Conservation (phyloP, 2,113 vertebrate species). For the Blennius ocellaris region DNA sequence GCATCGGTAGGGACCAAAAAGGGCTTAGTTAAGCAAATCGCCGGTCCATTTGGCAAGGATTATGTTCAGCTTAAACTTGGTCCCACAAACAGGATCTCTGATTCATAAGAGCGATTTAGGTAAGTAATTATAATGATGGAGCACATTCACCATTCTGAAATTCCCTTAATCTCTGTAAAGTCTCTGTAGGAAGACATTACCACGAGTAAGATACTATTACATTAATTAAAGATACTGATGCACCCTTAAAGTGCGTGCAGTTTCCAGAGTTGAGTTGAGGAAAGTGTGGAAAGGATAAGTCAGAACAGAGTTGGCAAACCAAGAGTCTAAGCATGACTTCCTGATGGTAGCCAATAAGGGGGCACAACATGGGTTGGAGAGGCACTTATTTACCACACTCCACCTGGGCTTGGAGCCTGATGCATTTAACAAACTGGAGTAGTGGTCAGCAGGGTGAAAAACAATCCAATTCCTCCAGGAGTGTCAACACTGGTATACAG, state of each 20-base stretch:
- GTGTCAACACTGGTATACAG: slow-evolving; percentile 49
- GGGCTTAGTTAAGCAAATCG: slow-evolving; percentile 78
- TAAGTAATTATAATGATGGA: slow-evolving; percentile 72
- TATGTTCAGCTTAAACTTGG: slow-evolving; percentile 67
- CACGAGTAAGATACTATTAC: slow-evolving; percentile 67
- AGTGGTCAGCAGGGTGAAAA: slow-evolving; percentile 68
- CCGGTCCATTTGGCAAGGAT: slow-evolving; percentile 79
- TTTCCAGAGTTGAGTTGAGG: slow-evolving; percentile 44
- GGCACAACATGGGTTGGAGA: slow-evolving; percentile 59
- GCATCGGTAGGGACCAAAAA: slow-evolving; percentile 71
- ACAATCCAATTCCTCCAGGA: slow-evolving; percentile 65
- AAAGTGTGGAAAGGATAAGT: slow-evolving; percentile 38
- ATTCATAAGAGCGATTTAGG: slow-evolving; percentile 78
- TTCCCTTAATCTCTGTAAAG: slow-evolving; percentile 69
- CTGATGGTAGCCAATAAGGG: slow-evolving; percentile 63
- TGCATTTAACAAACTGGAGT: slow-evolving; percentile 59
- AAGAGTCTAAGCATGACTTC: slow-evolving; percentile 35
- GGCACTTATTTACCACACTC: slow-evolving; percentile 54
- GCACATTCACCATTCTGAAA: slow-evolving; percentile 60
- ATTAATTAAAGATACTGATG: slow-evolving; percentile 67
- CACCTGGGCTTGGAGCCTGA: slow-evolving; percentile 38
- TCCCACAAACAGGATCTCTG: slow-evolving; percentile 70
- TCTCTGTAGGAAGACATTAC: slow-evolving; percentile 63
- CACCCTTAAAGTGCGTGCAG: slow-evolving; percentile 25
- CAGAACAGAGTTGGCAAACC: slow-evolving; percentile 24